phyloP scores from a whole-genome alignment of 2,888 invertebrate species.

The Rosalia funebris region DNA sequence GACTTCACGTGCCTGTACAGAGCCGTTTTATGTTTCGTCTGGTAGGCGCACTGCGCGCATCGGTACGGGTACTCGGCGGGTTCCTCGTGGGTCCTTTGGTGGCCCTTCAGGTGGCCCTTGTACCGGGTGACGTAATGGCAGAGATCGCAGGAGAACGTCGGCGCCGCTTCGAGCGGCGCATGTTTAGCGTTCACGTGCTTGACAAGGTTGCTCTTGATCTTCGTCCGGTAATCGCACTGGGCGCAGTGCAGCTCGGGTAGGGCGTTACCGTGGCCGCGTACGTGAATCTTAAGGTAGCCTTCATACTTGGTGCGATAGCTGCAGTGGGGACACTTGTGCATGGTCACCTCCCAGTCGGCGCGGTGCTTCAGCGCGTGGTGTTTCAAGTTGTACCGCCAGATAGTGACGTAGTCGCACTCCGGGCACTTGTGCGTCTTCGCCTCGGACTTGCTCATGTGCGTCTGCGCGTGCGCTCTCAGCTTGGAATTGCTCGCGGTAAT shows the following conservation, averaged over 20 bases:
- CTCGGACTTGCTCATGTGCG: not conserved
- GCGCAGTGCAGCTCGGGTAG: not conserved
- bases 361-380: not conserved
- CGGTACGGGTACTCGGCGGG: not conserved
- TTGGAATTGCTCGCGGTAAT: not conserved
- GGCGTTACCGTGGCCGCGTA: not conserved
- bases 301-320: not conserved
- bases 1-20: not conserved
- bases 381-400: constrained; percentile 1
- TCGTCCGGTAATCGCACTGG: not conserved
- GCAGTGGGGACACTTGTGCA: not conserved
- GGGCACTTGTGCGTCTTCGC: constrained; percentile 3
- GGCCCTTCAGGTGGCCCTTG: not conserved
- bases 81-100: not conserved
- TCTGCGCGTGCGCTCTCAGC: not conserved
- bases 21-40: not conserved
- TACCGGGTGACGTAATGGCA: not conserved
- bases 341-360: not conserved
- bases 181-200: not conserved
- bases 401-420: not conserved
- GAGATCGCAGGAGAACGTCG: not conserved
- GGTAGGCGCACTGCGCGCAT: not conserved
- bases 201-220: not conserved
- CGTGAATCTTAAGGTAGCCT: not conserved
- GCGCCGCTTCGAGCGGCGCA: not conserved